Evolutionary conservation across 2,888 invertebrate genomes (phyloP).

Genomic region (Beris morrisii): DNA sequence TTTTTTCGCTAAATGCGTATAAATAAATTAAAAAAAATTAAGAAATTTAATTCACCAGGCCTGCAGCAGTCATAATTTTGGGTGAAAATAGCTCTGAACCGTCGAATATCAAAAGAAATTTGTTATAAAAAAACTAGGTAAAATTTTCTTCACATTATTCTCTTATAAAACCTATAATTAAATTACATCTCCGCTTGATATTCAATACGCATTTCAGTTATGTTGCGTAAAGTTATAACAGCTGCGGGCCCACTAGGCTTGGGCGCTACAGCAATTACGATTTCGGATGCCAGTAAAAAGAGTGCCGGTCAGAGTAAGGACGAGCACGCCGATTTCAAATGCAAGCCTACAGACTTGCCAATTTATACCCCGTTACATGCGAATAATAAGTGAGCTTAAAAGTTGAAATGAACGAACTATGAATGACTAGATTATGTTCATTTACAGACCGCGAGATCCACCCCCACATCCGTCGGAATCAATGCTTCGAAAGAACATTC

Average conservation of each 20-base stretch:
- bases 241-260: conserved; percentile 3
- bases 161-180: neutral
- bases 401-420: neutral
- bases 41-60: neutral
- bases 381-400: conserved; percentile 43
- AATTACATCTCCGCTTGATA: neutral
- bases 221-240: conserved; percentile 22
- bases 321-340: conserved; percentile 43
- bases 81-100: neutral
- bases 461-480: conserved; percentile 41
- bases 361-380: conserved; percentile 49
- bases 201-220: conserved; percentile 3
- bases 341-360: conserved; percentile 52
- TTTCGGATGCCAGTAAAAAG: neutral
- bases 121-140: neutral
- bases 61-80: neutral
- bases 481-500: conserved; percentile 43
- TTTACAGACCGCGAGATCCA: conserved; percentile 37
- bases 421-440: neutral
- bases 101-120: neutral
- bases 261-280: conserved; percentile 15
- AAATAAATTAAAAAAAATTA: neutral
- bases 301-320: conserved; percentile 19
- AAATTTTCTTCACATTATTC: no score
- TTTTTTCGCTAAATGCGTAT: neutral